Conservation (phyloP, 2,888 invertebrate species). For the Psylliodes chrysocephalus region DNA sequence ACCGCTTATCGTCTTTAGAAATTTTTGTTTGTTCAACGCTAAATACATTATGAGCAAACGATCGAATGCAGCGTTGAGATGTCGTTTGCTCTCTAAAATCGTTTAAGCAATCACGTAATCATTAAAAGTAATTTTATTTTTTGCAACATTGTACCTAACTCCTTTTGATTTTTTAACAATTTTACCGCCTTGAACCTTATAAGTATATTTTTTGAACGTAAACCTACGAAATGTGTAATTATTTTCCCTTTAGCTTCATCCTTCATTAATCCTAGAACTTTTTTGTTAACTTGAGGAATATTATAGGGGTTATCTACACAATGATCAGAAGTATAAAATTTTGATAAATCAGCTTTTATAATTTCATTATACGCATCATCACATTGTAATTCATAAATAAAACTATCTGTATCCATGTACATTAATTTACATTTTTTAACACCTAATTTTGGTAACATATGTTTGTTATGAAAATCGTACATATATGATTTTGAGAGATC, state of each 20-base stretch:
- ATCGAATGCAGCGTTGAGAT: not conserved
- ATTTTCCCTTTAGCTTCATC: conserved; percentile 52
- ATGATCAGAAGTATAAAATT: conserved; percentile 49
- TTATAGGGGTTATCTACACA: conserved; percentile 41
- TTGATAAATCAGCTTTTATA: conserved; percentile 14
- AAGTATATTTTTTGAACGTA: conserved; percentile 49
- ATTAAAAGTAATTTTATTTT: conserved; percentile 25
- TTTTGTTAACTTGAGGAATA: conserved; percentile 28
- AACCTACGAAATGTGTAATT: conserved; percentile 52
- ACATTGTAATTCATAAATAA: conserved; percentile 44
- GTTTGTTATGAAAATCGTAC: conserved; percentile 43
- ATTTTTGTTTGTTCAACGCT: conserved; percentile 14
- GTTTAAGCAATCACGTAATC: conserved; percentile 8
- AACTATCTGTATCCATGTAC: conserved; percentile 33
- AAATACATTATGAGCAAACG: conserved; percentile 7
- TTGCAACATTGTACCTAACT: not conserved
- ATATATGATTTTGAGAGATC: conserved; percentile 42
- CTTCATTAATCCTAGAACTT: conserved; percentile 52
- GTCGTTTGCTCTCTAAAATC: not conserved
- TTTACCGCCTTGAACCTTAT: conserved; percentile 21
- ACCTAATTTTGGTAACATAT: conserved; percentile 30
- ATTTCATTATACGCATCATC: conserved; percentile 52
- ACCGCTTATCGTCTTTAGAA: conserved; percentile 7
- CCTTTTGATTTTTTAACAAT: conserved; percentile 7
- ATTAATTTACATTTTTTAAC: conserved; percentile 32